Percentiles rank a stretch among this genome's conserved stretches.
Conservation (phyloP, 2,113 vertebrate species). For the Aldabrachelys gigantea region DNA sequence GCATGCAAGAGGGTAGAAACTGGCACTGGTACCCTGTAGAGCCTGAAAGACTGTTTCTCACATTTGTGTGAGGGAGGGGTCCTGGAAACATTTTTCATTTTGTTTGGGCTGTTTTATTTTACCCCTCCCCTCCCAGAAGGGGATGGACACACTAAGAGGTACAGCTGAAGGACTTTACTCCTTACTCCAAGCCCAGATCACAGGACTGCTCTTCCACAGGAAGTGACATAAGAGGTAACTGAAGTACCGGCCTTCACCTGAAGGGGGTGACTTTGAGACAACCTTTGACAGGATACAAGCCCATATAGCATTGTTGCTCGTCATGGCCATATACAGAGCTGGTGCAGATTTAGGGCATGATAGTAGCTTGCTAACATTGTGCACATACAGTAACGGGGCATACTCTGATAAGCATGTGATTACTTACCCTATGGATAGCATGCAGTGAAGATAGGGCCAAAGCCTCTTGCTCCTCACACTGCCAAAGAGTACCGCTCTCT, state of each 20-base stretch:
- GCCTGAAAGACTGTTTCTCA: no score
- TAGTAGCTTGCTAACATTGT: rapidly evolving
- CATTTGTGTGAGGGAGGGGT: no score
- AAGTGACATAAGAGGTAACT: neutral
- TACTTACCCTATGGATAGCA: rapidly evolving
- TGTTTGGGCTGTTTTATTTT: no score
- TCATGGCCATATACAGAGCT: neutral
- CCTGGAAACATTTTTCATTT: no score
- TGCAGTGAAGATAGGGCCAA: neutral
- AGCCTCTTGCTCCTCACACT: neutral
- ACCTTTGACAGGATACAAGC: neutral
- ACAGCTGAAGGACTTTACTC: no score
- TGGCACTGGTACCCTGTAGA: no score
- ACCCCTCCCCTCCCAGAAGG: no score
- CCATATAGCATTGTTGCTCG: rapidly evolving
- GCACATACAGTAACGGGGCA: rapidly evolving
- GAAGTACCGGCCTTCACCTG: neutral
- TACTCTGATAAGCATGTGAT: rapidly evolving
- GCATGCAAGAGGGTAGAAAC: no score
- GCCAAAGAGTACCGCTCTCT: neutral
- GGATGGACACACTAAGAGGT: no score
- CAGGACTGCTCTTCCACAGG: neutral
- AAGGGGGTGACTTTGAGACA: neutral
- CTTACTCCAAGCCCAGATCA: neutral
- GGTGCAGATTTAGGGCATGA: neutral